phyloP scores from a whole-genome alignment of 1,140 invertebrate genomes.

The Drosophila novamexicana region DNA sequence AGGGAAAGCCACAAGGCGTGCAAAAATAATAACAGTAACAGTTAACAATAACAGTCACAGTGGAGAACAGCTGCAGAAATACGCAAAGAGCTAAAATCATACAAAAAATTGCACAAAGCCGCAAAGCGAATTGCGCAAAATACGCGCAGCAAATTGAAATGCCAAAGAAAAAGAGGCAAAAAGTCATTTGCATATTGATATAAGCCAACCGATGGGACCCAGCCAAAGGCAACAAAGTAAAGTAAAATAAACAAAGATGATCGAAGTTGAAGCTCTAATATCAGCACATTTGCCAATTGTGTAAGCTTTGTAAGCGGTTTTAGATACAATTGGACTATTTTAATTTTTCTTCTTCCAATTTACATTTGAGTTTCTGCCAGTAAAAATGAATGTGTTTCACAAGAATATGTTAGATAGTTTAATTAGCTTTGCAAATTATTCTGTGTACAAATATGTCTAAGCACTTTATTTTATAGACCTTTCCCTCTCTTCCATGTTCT shows the following conservation, averaged over 20 bases:
- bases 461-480: no score
- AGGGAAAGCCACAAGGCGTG: constrained; percentile 25
- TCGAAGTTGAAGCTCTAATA: neutral
- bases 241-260: neutral
- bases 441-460: no score
- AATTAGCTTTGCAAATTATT: no score
- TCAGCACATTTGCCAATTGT: constrained; percentile 3
- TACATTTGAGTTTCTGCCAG: neutral
- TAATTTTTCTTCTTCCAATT: neutral
- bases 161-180: constrained; percentile 13
- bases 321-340: neutral
- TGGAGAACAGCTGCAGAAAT: constrained; percentile 57
- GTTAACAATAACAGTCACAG: constrained; percentile 43
- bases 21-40: constrained; percentile 56
- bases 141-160: constrained; percentile 30
- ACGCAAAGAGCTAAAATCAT: constrained; percentile 20
- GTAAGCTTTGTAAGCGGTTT: neutral
- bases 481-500: no score
- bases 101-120: constrained; percentile 50
- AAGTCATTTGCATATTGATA: constrained; percentile 43
- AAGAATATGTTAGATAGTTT: no score
- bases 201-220: constrained; percentile 4
- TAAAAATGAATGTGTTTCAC: no score
- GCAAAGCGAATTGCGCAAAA: constrained; percentile 47
- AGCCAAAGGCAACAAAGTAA: constrained; percentile 28